Evolutionary conservation across 1,140 invertebrate genomes (phyloP).

Genomic region (Caerostris extrusa): DNA sequence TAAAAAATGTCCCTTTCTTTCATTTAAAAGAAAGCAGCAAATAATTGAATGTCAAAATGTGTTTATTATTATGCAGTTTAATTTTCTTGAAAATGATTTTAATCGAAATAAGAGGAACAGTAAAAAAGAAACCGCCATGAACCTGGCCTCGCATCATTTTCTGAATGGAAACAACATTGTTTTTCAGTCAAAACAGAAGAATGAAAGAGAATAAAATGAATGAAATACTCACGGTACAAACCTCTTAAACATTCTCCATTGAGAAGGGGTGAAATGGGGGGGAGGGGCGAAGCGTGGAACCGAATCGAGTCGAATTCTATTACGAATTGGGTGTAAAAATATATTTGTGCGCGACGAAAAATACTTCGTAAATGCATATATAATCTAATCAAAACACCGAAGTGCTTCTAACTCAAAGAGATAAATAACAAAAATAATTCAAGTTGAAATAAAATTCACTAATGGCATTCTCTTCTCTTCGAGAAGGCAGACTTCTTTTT

Average conservation of each 20-base stretch:
- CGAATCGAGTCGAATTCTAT: constrained; percentile 36
- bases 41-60: too few relatives aligned
- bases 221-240: background rate
- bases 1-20: too few relatives aligned
- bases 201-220: background rate
- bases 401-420: background rate
- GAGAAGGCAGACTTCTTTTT: background rate
- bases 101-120: too few relatives aligned
- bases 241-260: background rate
- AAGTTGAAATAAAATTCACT: constrained; percentile 17
- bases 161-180: background rate
- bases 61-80: too few relatives aligned
- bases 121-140: background rate
- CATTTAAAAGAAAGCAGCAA: too few relatives aligned
- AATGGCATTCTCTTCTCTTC: constrained; percentile 10
- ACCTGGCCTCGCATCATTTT: background rate
- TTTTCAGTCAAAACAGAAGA: background rate
- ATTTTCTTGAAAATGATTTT: too few relatives aligned
- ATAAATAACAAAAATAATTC: constrained; percentile 28
- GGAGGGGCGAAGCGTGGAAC: background rate
- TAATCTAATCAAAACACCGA: constrained; percentile 40
- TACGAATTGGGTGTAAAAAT: constrained; percentile 28
- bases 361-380: constrained; percentile 28
- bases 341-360: background rate
- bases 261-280: background rate